Evolutionary conservation across 2,797 vertebrate genomes (phyloP).

Genomic region (Muscicapa comitata): DNA sequence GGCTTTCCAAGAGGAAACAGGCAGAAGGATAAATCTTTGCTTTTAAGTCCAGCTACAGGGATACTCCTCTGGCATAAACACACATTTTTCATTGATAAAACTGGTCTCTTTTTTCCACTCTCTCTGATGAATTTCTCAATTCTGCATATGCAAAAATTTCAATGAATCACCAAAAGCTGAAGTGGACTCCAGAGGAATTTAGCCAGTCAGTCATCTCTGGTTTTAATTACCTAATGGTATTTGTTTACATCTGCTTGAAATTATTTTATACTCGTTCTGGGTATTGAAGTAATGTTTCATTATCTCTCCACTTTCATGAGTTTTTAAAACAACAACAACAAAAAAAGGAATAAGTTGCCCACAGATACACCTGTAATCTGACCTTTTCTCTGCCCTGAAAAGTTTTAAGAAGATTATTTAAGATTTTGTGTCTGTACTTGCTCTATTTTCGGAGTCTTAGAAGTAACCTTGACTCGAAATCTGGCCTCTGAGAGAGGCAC

Average conservation of each 20-base stretch:
- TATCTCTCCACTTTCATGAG: background rate
- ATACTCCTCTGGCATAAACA: background rate
- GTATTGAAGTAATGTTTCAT: background rate
- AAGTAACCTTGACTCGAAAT: conserved; percentile 4
- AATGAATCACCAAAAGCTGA: background rate
- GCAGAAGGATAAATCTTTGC: background rate
- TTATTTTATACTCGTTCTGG: background rate
- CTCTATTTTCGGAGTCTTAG: conserved; percentile 13
- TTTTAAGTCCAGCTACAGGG: background rate
- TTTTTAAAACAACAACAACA: background rate
- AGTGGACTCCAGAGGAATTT: background rate
- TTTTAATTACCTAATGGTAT: background rate
- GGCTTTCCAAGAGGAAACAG: background rate
- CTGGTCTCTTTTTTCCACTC: background rate
- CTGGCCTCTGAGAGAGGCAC: background rate
- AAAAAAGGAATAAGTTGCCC: background rate
- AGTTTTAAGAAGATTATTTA: background rate
- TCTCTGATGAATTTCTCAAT: background rate
- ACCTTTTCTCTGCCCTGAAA: background rate
- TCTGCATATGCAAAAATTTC: background rate
- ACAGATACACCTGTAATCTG: background rate
- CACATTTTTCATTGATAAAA: background rate
- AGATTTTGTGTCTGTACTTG: background rate
- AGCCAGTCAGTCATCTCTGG: background rate
- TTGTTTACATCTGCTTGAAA: conserved; percentile 16